Evolutionary conservation across 2,888 invertebrate species (phyloP), one percentile per base, ranked within the genome.

Genomic region (Theodoxus fluviatilis): DNA sequence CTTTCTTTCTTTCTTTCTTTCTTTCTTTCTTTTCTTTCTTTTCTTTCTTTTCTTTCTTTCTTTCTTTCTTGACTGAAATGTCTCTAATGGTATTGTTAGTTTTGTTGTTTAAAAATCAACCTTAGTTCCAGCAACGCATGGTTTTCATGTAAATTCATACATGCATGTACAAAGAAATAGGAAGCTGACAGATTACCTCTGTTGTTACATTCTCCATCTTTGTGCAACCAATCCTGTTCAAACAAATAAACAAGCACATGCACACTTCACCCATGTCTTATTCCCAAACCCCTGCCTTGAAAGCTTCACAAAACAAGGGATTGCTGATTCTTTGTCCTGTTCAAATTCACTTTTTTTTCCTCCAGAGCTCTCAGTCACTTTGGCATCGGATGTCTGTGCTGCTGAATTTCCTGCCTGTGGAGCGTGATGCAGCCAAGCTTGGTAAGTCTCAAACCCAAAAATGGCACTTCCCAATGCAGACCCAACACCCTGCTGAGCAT

Each of bases 341-440:
- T 33, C n/a, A 15, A 15, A n/a, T n/a, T n/a, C n/a, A 63, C 22
- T 64, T 64, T 73, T n/a, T 69, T 33, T 40, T 28, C 28, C 78
- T 78, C 35, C 79, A 92, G 83, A 93, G 92, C 81, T 94, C 94
- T 35, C 92, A 92, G 59, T 91, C 92, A 63, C 89, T 96, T 68
- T 91, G 95, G 84, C 92, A 92, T 80, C 92, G 94, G 85, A 91
- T 95, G 35, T 92, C 93, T 63, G 92, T 92, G 76, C 88, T 96
- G 68, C 88, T 95, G 9, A 96, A 96, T 88, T 91, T 94, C 77
- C 90, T 95, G 73, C 92, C 93, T 79, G 89, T 92, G 75, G 92
- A 94, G 73, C 76, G 74, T 22, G 78, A 82, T 25, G 75, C 84
- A 31, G 75, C 76, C 28, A 78, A 77, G 35, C 79, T 78, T 71